Conservation (phyloP, 92 coral and sea anemone genomes). For the Porites cylindrica region DNA sequence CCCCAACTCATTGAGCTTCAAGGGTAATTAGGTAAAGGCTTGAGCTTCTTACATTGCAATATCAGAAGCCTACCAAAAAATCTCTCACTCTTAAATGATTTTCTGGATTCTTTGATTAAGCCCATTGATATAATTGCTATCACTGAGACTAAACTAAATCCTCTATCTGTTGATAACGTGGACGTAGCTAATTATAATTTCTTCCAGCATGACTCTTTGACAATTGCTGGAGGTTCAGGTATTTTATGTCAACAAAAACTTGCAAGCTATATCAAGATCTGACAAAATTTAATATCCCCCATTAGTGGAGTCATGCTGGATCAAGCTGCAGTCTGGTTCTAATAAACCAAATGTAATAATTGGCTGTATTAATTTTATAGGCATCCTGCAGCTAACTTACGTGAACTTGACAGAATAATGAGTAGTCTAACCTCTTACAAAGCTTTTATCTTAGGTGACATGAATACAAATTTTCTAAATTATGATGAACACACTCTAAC, state of each 20-base stretch:
- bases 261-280: no score
- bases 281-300: background rate
- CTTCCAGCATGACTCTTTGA: conserved; percentile 28
- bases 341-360: conserved; percentile 25
- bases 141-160: conserved; percentile 12
- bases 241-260: background rate
- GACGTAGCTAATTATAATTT: conserved; percentile 18
- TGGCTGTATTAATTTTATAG: conserved; percentile 21
- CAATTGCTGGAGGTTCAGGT: no score
- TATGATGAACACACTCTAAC: conserved; percentile 26
- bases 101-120: background rate
- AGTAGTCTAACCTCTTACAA: background rate
- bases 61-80: conserved; percentile 16
- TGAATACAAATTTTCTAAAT: conserved; percentile 41
- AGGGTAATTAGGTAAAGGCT: background rate
- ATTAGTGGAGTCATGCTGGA: background rate
- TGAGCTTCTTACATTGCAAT: background rate
- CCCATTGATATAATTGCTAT: background rate
- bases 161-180: conserved; percentile 11
- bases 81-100: background rate
- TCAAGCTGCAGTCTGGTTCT: background rate
- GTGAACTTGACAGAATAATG: background rate
- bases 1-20: background rate
- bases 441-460: conserved; percentile 36
- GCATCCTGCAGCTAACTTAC: conserved; percentile 7